Base-by-base conservation (phyloP, 2,888 invertebrate genomes). In the Hirtodrosophila histrioides region DNA sequence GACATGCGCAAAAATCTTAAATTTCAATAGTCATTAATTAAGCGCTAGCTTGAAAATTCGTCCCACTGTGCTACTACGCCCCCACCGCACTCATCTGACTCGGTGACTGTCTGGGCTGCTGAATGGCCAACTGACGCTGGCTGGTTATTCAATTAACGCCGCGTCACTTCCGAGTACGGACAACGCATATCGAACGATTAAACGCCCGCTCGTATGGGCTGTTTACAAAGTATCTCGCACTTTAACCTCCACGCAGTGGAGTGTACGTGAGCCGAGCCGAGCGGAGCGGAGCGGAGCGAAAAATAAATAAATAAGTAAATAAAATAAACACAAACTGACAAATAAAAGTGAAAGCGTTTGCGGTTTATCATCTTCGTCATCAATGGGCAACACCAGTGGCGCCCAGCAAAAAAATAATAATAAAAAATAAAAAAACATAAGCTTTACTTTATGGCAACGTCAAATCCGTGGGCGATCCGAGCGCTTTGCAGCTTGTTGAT, bases 281-380 rank as follows among this genome's bases (percentile, higher is more conserved):
- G 17, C 17, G 1, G 17, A 17, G 17, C 17, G 17, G 2, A 17
- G 35, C 9, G 4, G 29, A 43, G 41, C 9, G 8, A 12, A 31
- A 29, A 33, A 53, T 4, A 23, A 31, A n/a, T 24, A 9, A 29
- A 4, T 7, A 8, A 40, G 45, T 12, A 54, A 44, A 12, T 23
- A 10, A 54, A 24, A 11, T 43, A 53, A 53, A 31, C 33, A 39
- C 37, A 29, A 39, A 10, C 27, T 4, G 6, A 27, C 27, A 24
- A n/a, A 17, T 17, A 71, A 81, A 83, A 81, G 86, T 81, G 81
- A 81, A 81, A 81, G 81, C 54, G 49, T 43, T 65, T 76, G 80
- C 41, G 83, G 86, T 67, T 79, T 67, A 79, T 70, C 66, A 68
- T 64, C 64, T 75, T 69, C 72, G 64, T 55, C 75, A 60, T 65